Percentiles rank a stretch among this genome's conserved stretches.
Conservation (phyloP, 2,888 invertebrate genomes). For the Camponotus fellah region DNA sequence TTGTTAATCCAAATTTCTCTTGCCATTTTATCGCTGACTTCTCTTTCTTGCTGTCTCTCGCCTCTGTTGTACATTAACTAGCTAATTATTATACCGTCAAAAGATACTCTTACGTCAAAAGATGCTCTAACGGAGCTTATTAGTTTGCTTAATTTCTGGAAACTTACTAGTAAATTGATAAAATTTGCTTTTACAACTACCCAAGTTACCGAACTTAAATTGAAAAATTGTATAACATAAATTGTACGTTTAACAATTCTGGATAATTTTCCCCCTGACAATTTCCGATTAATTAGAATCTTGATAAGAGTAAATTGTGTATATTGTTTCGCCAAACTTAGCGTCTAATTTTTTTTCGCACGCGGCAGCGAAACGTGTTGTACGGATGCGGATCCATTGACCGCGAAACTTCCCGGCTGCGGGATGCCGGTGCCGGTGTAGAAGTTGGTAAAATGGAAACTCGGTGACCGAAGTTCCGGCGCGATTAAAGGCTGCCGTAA, state of each 20-base stretch:
- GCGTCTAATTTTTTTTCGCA: not conserved
- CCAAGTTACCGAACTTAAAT: not conserved
- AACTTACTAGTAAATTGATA: not conserved
- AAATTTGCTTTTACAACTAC: conserved; percentile 4
- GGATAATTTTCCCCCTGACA: not conserved
- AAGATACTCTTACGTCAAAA: not conserved
- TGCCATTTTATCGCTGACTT: not conserved
- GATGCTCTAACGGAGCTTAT: not conserved
- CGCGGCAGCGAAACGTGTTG: not conserved
- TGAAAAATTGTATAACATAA: not conserved
- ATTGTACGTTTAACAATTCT: not conserved
- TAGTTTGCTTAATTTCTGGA: not conserved
- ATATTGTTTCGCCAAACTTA: not conserved
- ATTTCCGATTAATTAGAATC: not conserved
- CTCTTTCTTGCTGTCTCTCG: not conserved
- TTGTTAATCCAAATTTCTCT: not conserved
- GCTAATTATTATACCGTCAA: conserved; percentile 2
- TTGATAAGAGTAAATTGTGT: not conserved
- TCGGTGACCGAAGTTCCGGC: conserved; percentile 37
- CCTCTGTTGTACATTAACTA: not conserved
- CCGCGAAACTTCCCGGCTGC: conserved; percentile 21
- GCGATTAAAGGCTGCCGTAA: conserved; percentile 50
- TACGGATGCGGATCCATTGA: conserved; percentile 1
- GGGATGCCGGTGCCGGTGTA: not conserved
- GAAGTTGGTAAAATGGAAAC: conserved; percentile 36